Percentiles rank a stretch among this genome's conserved stretches.
These are phyloP conservation scores for Hipparchia sbordonii DNA, from an alignment of 2,888 invertebrate species.

Conservation along the genomic window DNA sequence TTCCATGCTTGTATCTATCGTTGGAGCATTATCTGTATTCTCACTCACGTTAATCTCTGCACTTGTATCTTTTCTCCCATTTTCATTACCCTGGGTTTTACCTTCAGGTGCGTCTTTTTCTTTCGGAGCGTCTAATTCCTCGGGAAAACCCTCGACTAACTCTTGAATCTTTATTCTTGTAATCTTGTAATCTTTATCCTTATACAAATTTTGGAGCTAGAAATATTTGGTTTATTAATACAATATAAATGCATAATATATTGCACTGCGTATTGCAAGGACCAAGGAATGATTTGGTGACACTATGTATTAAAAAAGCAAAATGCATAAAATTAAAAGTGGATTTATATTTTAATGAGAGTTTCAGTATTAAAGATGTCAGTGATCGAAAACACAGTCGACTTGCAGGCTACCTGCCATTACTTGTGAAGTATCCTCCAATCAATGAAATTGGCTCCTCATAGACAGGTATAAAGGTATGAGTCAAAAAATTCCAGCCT, in stretches of 20 bases:
- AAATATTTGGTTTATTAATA: slow-evolving; percentile 7
- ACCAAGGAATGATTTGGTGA: no score
- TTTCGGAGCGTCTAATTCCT: not conserved
- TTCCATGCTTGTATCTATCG: not conserved
- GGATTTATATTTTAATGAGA: no score
- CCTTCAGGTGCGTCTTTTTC: not conserved
- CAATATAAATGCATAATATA: not conserved
- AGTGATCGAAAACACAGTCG: no score
- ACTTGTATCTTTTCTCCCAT: not conserved
- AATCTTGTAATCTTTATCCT: slow-evolving; percentile 3
- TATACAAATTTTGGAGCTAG: slow-evolving; percentile 14
- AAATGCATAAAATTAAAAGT: no score
- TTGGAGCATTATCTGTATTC: not conserved
- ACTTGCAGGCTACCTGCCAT: no score
- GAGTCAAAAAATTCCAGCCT: no score
- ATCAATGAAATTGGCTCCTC: no score
- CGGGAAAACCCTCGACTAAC: not conserved
- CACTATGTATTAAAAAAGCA: no score
- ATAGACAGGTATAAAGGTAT: no score
- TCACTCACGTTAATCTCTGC: not conserved
- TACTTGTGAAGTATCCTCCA: no score
- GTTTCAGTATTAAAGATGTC: no score
- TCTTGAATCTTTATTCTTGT: not conserved
- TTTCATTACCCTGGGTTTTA: not conserved
- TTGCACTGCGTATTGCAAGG: no score